These are phyloP conservation scores for Mesorhabditis sp. DNA, from an alignment of 2,888 invertebrate species.

Conservation along the genomic window DNA sequence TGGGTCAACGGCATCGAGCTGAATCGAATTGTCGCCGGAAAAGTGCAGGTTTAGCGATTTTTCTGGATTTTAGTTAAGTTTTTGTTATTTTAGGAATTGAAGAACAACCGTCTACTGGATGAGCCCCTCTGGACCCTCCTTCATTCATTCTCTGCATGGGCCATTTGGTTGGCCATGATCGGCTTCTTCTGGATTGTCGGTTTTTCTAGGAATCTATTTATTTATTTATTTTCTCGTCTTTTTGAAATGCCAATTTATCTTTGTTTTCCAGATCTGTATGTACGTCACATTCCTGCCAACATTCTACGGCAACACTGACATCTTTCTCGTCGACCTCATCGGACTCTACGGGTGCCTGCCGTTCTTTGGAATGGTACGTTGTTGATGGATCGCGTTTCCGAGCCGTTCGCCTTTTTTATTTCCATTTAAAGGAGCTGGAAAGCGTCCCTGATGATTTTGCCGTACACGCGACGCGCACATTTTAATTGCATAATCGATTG, in stretches of 20 bases:
- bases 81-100: conserved; percentile 17
- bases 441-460: background rate
- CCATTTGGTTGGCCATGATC: conserved; percentile 37
- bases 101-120: conserved; percentile 21
- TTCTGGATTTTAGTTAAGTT: background rate
- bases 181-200: conserved; percentile 31
- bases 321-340: conserved; percentile 27
- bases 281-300: conserved; percentile 43
- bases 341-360: conserved; percentile 26
- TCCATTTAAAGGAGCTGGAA: conserved; percentile 8
- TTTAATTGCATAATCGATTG: no score
- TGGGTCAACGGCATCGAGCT: conserved; percentile 50
- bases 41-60: conserved; percentile 30
- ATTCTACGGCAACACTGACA: conserved; percentile 29
- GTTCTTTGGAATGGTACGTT: conserved; percentile 25
- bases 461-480: background rate
- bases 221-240: no score
- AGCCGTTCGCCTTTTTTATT: background rate
- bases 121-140: conserved; percentile 24
- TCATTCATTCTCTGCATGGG: conserved; percentile 44
- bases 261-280: conserved; percentile 23
- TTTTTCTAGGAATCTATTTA: background rate
- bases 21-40: conserved; percentile 47
- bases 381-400: background rate
- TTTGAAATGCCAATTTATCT: no score